Base-by-base conservation (phyloP, 1,140 invertebrate genomes). In the Drosophila sucinea region DNA sequence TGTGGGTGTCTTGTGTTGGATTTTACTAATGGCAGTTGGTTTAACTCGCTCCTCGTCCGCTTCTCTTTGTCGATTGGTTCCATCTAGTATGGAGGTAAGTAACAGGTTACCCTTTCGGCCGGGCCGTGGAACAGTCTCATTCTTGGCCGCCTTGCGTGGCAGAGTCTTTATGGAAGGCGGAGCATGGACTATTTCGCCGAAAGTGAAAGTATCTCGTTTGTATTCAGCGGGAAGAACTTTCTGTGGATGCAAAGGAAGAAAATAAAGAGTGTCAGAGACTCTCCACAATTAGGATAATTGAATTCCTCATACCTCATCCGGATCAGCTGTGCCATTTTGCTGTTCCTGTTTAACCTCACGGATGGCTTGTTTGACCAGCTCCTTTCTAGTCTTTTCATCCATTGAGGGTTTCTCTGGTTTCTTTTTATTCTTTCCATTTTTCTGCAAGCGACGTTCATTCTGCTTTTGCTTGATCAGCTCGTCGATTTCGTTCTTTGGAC, bases 131-230 rank as follows among this genome's bases (percentile, higher is more conserved):
- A 86, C 92, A 60, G 72, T 92, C 32, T 81, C 69, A 47, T 56
- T 69, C 72, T 90, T 92, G 25, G 79, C 76, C 40, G 92, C 92
- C 79, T 93, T 93, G 69, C 90, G 93, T 1, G 94, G 94, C 55
- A 91, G 61, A 41, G 91, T 73, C 67, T 89, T 93, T 0, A 96
- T 73, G 54, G 91, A 90, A 1, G 95, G 95, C 11, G 95, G 95
- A 17, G 92, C 94, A 84, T 95, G 94, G 0, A 92, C 94, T 38
- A 94, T 92, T 90, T 96, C 95, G 0, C 95, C 95, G 91, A 96
- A 96, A 80, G 93, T 90, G 30, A 95, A 84, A 23, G 92, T 79
- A 78, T 95, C 95, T 54, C 91, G 56, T 51, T 91, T 91, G 62
- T 80, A 92, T 44, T 92, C 91, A 6, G 61, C 25, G 0, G 70